Conservation (phyloP, 2,113 vertebrate species). For the Heteronetta atricapilla region DNA sequence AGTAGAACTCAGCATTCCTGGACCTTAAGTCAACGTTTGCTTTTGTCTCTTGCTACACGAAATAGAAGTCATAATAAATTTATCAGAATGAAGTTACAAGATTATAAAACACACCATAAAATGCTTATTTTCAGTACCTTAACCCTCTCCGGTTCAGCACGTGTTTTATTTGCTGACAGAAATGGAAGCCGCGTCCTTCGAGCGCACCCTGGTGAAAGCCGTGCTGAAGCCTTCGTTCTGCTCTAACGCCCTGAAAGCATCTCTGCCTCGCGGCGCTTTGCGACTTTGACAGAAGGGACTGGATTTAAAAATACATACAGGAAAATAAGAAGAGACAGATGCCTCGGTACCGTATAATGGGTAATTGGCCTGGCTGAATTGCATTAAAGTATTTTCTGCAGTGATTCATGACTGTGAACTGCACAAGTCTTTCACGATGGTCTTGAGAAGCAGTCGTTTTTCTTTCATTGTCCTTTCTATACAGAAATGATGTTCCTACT, state of each 20-base stretch:
- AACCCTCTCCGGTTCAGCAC: neutral
- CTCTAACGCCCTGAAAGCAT: neutral
- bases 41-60: neutral
- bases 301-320: neutral
- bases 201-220: conserved; percentile 40
- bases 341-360: neutral
- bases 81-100: neutral
- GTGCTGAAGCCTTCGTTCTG: neutral
- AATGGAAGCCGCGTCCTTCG: neutral
- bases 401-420: neutral
- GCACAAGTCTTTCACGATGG: neutral
- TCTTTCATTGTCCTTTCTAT: neutral
- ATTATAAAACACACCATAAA: neutral
- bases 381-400: neutral
- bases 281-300: neutral
- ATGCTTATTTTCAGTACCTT: neutral
- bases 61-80: neutral
- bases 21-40: no score
- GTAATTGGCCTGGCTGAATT: neutral
- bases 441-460: neutral
- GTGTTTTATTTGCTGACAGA: neutral
- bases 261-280: neutral
- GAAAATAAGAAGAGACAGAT: neutral
- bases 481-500: neutral
- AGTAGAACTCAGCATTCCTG: neutral